Base-by-base conservation (phyloP, 2,797 vertebrate genomes). In the Falco columbarius region DNA sequence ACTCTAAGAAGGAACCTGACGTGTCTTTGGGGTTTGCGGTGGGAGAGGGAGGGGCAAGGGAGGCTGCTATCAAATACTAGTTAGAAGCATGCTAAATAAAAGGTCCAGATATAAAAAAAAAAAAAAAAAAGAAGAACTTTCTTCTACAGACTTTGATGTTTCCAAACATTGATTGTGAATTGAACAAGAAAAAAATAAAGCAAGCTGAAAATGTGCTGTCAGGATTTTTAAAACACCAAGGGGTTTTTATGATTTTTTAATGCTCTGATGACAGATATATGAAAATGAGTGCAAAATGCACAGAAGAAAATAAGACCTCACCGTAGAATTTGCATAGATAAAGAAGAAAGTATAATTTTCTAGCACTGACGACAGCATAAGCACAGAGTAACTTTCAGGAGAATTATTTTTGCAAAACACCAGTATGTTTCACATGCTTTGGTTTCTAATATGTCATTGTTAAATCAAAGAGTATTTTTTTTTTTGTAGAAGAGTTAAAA, bases 341-440 rank as follows among this genome's bases (percentile, higher is more conserved):
- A 85, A 91, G 73, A 91, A 91, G 12, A 74, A 94, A 89, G 71
- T 90, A 72, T 86, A 32, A 93, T 96, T 94, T 93, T 81, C 89
- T 58, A 93, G 67, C 80, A 73, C 62, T 81, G 91, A 92, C 29
- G 1, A 93, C 91, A 96, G 82, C 72, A 14, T 52, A 91, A 95
- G 88, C 83, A 74, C 0, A 0, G 85, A 95, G 80, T 93, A 95
- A 97, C 92, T 96, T 97, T 67, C 93, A 95, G 90, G 72, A 94
- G 91, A 97, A 97, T 97, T 97, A 97, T 95, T 97, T 97, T 95
- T 97, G 96, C 97, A 97, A 97, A 97, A 96, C 90, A 95, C 86
- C 76, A 40, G 71, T 89, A 36, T 96, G 96, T 97, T 97, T 96
- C 97, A 96, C 96, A 94, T 86, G 94, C 84, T 95, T 95, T 5